Evolutionary conservation across 2,888 invertebrate species (phyloP).

Genomic region (Epiblema foenella): DNA sequence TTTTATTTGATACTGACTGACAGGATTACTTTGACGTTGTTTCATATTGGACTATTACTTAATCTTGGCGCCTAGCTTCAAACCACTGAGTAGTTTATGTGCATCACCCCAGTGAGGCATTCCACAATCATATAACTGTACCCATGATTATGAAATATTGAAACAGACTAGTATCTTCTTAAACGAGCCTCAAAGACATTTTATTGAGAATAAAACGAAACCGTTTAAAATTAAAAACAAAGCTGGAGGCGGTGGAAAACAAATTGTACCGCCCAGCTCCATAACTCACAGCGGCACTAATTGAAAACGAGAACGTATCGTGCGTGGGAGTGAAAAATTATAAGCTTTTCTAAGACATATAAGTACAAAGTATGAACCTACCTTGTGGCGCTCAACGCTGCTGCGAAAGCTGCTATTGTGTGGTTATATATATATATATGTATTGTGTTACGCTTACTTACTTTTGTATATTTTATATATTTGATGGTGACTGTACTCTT

Average conservation of each 20-base stretch:
- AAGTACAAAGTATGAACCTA: not conserved
- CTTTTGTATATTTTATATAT: too few species aligned
- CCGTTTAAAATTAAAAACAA: conserved; percentile 35
- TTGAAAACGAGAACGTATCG: conserved; percentile 53
- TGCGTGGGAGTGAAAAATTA: conserved; percentile 54
- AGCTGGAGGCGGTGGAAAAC: conserved; percentile 33
- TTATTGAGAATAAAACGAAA: conserved; percentile 1
- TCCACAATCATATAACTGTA: too few species aligned
- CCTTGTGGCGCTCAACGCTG: not conserved
- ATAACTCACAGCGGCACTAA: conserved; percentile 57
- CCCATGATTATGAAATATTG: too few species aligned
- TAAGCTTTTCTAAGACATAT: conserved; percentile 49
- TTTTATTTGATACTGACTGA: too few species aligned
- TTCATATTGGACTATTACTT: not conserved
- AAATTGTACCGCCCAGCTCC: conserved; percentile 48
- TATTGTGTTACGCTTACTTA: too few species aligned
- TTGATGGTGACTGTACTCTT: too few species aligned
- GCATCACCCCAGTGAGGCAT: too few species aligned
- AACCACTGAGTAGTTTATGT: too few species aligned
- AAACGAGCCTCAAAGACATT: not conserved
- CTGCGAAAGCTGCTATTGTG: not conserved
- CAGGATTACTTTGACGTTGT: not conserved
- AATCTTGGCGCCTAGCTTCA: too few species aligned
- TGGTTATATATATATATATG: not conserved
- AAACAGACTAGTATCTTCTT: not conserved